These are phyloP conservation scores for Lucinisca nassula DNA, from an alignment of 2,888 invertebrate genomes.

Conservation along the genomic window DNA sequence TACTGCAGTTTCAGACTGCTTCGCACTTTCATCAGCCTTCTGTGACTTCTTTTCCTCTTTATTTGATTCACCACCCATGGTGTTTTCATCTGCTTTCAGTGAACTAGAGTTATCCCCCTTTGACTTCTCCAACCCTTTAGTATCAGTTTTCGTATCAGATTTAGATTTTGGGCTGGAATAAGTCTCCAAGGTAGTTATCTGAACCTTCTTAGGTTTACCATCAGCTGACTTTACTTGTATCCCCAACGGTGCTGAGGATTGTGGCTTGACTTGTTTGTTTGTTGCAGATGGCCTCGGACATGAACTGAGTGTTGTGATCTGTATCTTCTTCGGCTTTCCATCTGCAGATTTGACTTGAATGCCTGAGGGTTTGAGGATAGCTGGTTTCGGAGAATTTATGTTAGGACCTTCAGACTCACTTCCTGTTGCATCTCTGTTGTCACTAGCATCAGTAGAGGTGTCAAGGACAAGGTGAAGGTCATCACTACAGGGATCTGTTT, in stretches of 20 bases:
- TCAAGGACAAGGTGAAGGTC: slow-evolving; percentile 76
- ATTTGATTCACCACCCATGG: not conserved
- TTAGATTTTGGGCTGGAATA: slow-evolving; percentile 55
- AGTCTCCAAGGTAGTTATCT: slow-evolving; percentile 68
- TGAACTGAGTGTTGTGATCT: slow-evolving; percentile 72
- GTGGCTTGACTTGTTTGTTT: not conserved
- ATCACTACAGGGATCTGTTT: slow-evolving; percentile 70
- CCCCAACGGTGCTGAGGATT: not conserved
- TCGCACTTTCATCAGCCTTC: not conserved
- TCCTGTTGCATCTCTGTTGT: not conserved
- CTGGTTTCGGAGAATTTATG: slow-evolving; percentile 24
- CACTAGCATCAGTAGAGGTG: slow-evolving; percentile 63
- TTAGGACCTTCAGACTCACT: slow-evolving; percentile 2
- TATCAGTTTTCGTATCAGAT: not conserved
- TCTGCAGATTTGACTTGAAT: slow-evolving; percentile 59
- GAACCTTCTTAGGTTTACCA: slow-evolving; percentile 65
- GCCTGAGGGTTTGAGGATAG: slow-evolving; percentile 21
- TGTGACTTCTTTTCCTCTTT: not conserved
- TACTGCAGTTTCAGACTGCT: not conserved
- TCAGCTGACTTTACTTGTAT: slow-evolving; percentile 58
- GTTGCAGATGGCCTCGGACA: not conserved
- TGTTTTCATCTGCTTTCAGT: not conserved
- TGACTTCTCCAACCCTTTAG: not conserved
- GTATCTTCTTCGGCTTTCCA: slow-evolving; percentile 67
- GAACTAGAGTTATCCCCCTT: not conserved